Evolutionary conservation across 2,113 vertebrate genomes (phyloP), one percentile per base, ranked within the genome.

Genomic region (Nothoprocta pentlandii): DNA sequence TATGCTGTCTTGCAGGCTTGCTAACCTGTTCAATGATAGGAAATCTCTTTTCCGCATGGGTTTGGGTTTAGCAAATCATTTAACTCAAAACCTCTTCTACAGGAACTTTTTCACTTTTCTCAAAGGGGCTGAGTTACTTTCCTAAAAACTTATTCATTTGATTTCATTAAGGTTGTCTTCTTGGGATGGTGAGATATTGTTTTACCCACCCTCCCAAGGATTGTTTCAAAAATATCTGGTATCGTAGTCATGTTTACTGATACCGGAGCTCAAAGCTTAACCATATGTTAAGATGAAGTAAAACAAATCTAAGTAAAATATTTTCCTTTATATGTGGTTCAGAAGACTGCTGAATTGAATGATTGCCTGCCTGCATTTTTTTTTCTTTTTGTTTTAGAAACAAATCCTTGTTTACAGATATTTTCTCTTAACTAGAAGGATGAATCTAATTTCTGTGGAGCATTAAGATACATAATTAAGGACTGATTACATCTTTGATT

Each of bases 381-480:
- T 53, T 51, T 51, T 51, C 6, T 85, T 86, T 73, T 6, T 85
- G 71, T 89, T 68, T 69, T n/a, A 62, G 90, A 82, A 85, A 80
- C 10, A 19, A 93, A 85, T 93, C 87, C 79, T 10, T 90, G 67
- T 85, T 95, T 93, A 49, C 70, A 79, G 91, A 81, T 77, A 30
- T 41, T 90, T 94, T 87, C 39, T 92, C 44, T 94, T 93, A 82
- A 90, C 69, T 87, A 70, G 59, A 28, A 34, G 23, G 53, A 44
- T 74, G 75, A 85, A 85, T 91, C 89, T 94, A 91, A 70, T 67
- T 91, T 87, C 87, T 94, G 87, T 90, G 26, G 8, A 90, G 54
- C 85, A 87, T 96, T 91, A 92, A 81, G 74, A 79, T 69, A 49
- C n/a, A 49, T 83, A 94, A 95, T 96, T 96, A 91, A 85, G 63